phyloP scores from a whole-genome alignment of 2,113 vertebrate species.

The Neomonachus schauinslandi region DNA sequence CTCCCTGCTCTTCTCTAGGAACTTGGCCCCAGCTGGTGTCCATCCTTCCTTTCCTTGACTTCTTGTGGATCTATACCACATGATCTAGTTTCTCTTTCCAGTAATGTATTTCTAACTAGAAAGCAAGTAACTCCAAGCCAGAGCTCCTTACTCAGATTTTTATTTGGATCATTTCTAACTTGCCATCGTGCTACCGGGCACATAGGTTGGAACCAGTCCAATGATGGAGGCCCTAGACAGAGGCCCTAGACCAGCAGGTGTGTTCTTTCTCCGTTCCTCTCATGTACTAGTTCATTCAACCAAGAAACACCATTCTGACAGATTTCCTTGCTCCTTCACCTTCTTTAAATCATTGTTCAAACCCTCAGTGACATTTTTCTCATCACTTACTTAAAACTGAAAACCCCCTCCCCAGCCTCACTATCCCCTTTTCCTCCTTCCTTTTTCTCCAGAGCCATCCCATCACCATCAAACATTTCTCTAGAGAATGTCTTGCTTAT shows the following conservation, averaged over 20 bases:
- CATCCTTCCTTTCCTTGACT: not conserved
- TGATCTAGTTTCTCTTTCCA: not conserved
- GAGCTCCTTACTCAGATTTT: not conserved
- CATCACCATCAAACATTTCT: not conserved
- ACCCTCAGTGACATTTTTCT: not conserved
- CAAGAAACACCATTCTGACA: not conserved
- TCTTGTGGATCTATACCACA: not conserved
- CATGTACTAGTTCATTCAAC: not conserved
- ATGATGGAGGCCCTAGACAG: fast-evolving
- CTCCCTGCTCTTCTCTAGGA: not conserved
- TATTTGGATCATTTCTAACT: not conserved
- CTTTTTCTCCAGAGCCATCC: not conserved
- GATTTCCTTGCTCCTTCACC: not conserved
- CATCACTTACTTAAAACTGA: not conserved
- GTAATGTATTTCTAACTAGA: not conserved
- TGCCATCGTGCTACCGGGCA: not conserved
- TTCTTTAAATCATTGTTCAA: not conserved
- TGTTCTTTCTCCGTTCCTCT: not conserved
- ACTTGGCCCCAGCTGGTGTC: fast-evolving
- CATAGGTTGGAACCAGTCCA: no score
- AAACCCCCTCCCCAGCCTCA: not conserved
- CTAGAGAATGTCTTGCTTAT: fast-evolving
- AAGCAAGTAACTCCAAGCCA: not conserved
- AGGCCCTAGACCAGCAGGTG: not conserved
- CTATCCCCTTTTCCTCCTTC: no score